Evolutionary conservation across 2,888 invertebrate genomes (phyloP).

Genomic region (Steinernema scapterisci): DNA sequence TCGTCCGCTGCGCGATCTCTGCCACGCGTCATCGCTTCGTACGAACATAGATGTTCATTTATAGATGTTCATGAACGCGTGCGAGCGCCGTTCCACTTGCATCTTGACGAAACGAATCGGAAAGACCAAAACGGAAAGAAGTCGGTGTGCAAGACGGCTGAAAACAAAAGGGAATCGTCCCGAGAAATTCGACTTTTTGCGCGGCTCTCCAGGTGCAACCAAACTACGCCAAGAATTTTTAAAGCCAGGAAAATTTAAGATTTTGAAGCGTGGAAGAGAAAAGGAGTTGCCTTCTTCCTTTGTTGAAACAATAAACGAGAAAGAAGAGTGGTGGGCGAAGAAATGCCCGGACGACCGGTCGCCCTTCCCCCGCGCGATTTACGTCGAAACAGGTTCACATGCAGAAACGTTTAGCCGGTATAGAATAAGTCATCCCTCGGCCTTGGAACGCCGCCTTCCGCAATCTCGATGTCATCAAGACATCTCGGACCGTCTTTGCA

Average conservation of each 20-base stretch:
- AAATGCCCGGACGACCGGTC: constrained; percentile 33
- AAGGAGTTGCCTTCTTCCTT: constrained; percentile 9
- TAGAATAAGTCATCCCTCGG: constrained; percentile 25
- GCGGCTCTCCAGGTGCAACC: too few species aligned
- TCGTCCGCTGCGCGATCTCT: neutral
- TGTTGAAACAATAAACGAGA: constrained; percentile 29
- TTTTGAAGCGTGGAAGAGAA: neutral
- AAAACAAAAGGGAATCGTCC: neutral
- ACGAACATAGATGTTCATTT: too few species aligned
- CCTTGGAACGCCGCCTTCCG: constrained; percentile 26
- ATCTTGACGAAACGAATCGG: constrained; percentile 14
- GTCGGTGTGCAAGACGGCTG: neutral
- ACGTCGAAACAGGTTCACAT: constrained; percentile 30
- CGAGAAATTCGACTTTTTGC: too few species aligned
- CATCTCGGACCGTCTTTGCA: neutral
- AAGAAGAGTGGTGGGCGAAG: constrained; percentile 22
- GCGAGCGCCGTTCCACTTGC: constrained; percentile 30
- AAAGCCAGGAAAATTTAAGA: neutral
- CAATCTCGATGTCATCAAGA: neutral
- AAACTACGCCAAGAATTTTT: too few species aligned
- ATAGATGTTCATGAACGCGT: constrained; percentile 17
- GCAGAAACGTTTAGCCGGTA: constrained; percentile 24
- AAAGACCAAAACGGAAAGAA: constrained; percentile 10
- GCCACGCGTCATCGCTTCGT: constrained; percentile 9
- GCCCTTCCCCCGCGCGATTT: constrained; percentile 30